Conservation (phyloP, 2,888 invertebrate genomes). For the Entomobrya multifasciata region DNA sequence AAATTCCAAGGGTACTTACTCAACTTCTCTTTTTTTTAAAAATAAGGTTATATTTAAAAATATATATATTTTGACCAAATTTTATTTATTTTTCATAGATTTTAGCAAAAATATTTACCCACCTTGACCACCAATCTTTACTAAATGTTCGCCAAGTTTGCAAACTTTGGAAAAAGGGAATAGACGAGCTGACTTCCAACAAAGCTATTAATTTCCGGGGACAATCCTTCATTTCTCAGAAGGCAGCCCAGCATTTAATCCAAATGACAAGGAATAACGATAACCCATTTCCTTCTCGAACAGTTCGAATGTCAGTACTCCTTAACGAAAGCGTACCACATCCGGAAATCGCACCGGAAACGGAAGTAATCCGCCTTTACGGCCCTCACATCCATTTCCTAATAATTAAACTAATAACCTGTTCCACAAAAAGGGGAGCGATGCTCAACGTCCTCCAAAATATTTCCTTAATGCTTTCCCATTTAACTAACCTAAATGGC, state of each 20-base stretch:
- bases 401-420: slow-evolving; percentile 14
- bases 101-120: not conserved
- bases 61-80: too few species aligned
- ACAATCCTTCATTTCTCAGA: not conserved
- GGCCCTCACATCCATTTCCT: slow-evolving; percentile 41
- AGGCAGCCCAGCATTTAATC: not conserved
- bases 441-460: slow-evolving; percentile 16
- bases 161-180: slow-evolving; percentile 3
- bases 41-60: too few species aligned
- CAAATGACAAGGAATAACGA: not conserved
- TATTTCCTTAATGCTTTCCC: slow-evolving; percentile 5
- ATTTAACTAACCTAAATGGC: slow-evolving; percentile 37
- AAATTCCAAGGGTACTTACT: slow-evolving; percentile 15
- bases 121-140: slow-evolving; percentile 10
- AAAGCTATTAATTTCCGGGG: not conserved
- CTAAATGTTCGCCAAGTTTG: slow-evolving; percentile 1
- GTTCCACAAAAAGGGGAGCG: not conserved
- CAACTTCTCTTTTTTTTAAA: not conserved
- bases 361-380: slow-evolving; percentile 23
- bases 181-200: slow-evolving; percentile 18
- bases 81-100: slow-evolving; percentile 19
- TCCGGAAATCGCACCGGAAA: not conserved
- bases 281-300: slow-evolving; percentile 49
- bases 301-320: slow-evolving; percentile 9
- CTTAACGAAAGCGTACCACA: not conserved